Evolutionary conservation across 2,888 invertebrate species (phyloP).

Genomic region (Agrotis ipsilon): DNA sequence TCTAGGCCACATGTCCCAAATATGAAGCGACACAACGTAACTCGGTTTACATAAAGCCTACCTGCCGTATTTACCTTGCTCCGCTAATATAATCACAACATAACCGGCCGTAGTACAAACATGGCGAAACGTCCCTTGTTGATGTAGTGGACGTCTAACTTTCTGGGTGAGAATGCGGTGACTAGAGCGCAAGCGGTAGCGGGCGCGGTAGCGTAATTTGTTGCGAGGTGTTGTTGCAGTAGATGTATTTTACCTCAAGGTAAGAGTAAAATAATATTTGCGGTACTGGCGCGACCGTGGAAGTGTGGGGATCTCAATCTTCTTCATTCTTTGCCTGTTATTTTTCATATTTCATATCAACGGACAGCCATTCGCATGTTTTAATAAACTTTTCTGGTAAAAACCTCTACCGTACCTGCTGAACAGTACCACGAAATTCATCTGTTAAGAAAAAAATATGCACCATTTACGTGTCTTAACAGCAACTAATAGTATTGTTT

Average conservation of each 20-base stretch:
- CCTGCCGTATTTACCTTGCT: conserved; percentile 46
- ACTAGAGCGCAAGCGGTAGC: neutral
- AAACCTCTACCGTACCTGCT: no score
- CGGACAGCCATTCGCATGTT: no score
- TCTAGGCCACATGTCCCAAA: conserved; percentile 15
- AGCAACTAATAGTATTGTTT: no score
- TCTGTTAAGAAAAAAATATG: no score
- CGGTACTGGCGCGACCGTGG: no score
- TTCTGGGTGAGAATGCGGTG: neutral
- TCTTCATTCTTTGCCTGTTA: no score
- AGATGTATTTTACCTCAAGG: neutral
- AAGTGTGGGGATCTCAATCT: no score
- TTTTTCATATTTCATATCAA: no score
- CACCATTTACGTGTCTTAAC: no score
- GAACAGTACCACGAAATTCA: no score
- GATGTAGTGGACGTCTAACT: conserved; percentile 43
- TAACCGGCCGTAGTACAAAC: conserved; percentile 47
- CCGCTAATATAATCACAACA: conserved; percentile 60
- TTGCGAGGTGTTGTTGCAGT: neutral
- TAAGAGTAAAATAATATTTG: neutral
- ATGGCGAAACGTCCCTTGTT: conserved; percentile 47
- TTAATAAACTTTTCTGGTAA: no score
- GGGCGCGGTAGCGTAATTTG: no score
- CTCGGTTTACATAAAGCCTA: conserved; percentile 49
- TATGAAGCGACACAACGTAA: conserved; percentile 38